These are phyloP conservation scores for Enoplosus armatus DNA, from an alignment of 2,797 vertebrate species.

Conservation along the genomic window DNA sequence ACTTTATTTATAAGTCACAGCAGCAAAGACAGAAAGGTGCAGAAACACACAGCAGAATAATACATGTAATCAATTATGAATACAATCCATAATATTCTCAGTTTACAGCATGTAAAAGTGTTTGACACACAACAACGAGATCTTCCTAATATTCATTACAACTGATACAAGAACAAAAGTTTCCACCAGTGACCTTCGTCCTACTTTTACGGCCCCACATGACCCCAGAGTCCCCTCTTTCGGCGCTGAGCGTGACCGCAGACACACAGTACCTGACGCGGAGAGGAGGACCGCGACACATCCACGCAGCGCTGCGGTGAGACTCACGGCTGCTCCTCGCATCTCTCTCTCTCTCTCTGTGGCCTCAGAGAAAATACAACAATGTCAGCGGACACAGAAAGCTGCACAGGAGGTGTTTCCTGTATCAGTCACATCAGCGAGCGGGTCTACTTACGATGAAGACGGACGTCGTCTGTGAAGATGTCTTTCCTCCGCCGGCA, in stretches of 20 bases:
- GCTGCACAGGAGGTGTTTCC: background rate
- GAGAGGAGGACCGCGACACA: background rate
- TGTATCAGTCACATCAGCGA: background rate
- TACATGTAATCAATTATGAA: no score
- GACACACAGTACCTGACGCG: background rate
- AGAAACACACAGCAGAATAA: no score
- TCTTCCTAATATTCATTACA: background rate
- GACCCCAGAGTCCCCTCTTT: no score
- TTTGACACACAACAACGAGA: background rate
- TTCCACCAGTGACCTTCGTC: background rate
- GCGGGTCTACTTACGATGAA: background rate
- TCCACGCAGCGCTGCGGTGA: background rate
- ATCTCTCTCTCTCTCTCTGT: background rate
- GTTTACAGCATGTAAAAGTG: background rate
- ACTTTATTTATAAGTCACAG: no score
- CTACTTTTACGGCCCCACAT: no score
- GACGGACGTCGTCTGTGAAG: background rate
- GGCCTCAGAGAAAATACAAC: background rate
- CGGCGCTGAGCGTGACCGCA: no score
- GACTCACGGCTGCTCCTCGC: slow-evolving; percentile 7
- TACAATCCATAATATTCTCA: background rate
- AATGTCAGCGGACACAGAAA: background rate
- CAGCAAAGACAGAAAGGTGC: no score
- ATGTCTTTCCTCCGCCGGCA: background rate
- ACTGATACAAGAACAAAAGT: background rate